Evolutionary conservation across 2,797 vertebrate genomes (phyloP).

Genomic region (Coregonus sp.): DNA sequence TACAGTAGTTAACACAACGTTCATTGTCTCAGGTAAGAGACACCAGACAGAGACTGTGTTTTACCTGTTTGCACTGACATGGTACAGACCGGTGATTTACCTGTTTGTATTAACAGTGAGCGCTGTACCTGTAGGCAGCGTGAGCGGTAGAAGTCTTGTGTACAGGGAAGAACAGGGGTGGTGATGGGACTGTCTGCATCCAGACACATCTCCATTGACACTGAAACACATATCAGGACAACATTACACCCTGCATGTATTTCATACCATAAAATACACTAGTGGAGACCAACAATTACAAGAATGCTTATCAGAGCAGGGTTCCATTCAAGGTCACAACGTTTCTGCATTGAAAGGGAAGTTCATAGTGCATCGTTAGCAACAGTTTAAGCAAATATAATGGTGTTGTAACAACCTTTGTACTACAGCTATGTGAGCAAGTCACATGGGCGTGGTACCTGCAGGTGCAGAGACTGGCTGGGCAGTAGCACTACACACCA

Average conservation of each 20-base stretch:
- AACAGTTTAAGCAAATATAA: background rate
- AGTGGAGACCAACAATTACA: background rate
- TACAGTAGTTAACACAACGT: background rate
- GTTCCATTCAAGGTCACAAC: background rate
- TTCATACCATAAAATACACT: background rate
- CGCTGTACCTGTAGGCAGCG: constrained; percentile 82
- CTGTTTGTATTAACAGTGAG: background rate
- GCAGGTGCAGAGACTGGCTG: constrained; percentile 25
- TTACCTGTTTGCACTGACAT: background rate
- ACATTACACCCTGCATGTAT: background rate
- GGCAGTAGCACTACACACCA: background rate
- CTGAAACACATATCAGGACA: constrained; percentile 54
- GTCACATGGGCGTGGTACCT: constrained; percentile 54
- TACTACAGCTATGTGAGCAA: constrained; percentile 44
- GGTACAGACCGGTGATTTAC: background rate
- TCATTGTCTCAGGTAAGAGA: background rate
- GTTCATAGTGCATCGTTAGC: constrained; percentile 4
- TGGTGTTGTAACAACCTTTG: constrained; percentile 33
- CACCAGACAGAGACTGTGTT: background rate
- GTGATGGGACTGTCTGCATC: constrained; percentile 87
- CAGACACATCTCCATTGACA: constrained; percentile 80
- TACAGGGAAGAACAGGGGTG: constrained; percentile 80
- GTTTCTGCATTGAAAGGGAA: background rate
- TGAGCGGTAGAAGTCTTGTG: constrained; percentile 83
- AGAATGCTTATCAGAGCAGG: background rate